Base-by-base conservation (phyloP, 2,888 invertebrate genomes). In the Augochlorella aurata region DNA sequence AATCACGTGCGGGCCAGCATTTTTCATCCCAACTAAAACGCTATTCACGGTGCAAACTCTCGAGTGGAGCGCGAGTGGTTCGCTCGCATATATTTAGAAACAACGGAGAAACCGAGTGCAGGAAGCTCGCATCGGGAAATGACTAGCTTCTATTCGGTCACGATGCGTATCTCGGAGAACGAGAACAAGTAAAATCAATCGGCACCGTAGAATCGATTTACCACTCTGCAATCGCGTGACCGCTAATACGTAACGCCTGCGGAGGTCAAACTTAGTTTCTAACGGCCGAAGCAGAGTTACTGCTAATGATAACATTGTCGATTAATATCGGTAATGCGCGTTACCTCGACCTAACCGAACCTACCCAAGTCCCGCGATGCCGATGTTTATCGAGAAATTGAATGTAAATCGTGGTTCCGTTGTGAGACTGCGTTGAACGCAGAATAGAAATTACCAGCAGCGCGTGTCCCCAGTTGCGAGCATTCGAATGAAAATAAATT, bases 121-220 rank as follows among this genome's bases (percentile, higher is more conserved):
- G 73, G 68, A 21, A 47, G 50, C 52, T 65, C 4, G 49, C 21
- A 52, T 78, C 52, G 49, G 80, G 50, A 80, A 79, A 78, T 65
- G 68, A 54, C 38, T 54, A 47, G 52, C 21, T 49, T 65, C 73
- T 9, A 38, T 63, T 9, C 72, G 9, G 72, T 49, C 61, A 63
- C 29, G 74, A 70, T 68, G 69, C 47, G 52, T 79, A 81, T 79
- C 21, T 74, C 54, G 18, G 29, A 50, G 74, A 79, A 79, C 47
- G 69, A 21, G 74, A 74, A 63, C 74, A 45, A 54, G 21, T 38
- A 49, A 69, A 81, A 75, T 75, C 71, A 82, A 82, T 81, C 81
- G 75, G 63, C 54, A 72, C 47, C 80, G 67, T 45, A 21, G 70
- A 75, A 82, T 82, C 81, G 68, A 67, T 76, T 69, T 63, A 18